Conservation (phyloP, 2,113 vertebrate genomes). For the Callorhinus ursinus region DNA sequence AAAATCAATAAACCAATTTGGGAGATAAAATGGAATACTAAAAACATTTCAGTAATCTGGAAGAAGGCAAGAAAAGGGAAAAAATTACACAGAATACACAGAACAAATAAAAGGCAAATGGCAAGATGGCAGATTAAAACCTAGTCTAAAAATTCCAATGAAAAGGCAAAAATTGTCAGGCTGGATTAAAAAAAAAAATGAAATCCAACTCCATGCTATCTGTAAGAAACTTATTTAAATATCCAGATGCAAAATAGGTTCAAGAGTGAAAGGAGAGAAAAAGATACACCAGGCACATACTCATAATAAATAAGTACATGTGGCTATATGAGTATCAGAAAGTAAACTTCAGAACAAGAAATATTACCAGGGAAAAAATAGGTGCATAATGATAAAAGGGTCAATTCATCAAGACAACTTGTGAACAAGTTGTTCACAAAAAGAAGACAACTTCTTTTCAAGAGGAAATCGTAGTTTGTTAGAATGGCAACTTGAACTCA, state of each 20-base stretch:
- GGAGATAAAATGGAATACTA: background rate
- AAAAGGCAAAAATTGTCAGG: background rate
- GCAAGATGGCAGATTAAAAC: background rate
- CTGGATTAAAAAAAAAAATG: conserved; percentile 32
- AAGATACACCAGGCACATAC: background rate
- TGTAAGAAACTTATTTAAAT: background rate
- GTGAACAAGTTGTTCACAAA: too few species aligned
- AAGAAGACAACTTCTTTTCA: background rate
- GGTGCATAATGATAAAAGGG: background rate
- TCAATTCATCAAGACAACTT: background rate
- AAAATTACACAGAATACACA: background rate
- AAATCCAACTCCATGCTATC: background rate
- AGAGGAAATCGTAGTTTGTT: background rate
- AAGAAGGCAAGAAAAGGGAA: background rate
- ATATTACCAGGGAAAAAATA: background rate
- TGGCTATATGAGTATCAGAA: background rate
- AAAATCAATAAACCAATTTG: background rate
- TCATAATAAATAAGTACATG: background rate
- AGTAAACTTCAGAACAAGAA: conserved; percentile 1
- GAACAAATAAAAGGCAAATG: background rate
- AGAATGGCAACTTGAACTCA: background rate
- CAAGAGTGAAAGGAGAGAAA: background rate
- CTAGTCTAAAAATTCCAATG: background rate
- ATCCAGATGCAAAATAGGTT: background rate
- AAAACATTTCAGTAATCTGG: background rate